These are phyloP conservation scores for Dysidea cf. avara DNA, from an alignment of 37 sponge, comb jelly and placozoan species.

Conservation along the genomic window DNA sequence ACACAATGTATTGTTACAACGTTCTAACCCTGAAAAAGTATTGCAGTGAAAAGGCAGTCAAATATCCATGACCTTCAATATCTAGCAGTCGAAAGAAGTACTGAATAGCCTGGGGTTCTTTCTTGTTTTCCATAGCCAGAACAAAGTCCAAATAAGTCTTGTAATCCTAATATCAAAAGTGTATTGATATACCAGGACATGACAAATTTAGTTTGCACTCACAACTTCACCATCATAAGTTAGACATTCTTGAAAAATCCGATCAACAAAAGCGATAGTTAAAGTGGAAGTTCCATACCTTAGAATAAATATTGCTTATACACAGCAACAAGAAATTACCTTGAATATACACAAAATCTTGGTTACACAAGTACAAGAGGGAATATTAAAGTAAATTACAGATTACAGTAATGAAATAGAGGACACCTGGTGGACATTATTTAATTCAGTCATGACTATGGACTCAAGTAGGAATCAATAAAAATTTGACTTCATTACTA, in stretches of 20 bases:
- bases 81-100: constrained; percentile 93
- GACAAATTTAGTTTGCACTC: constrained; percentile 1
- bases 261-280: constrained; percentile 82
- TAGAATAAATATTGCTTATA: background rate
- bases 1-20: background rate
- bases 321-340: too few relatives aligned
- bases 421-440: too few relatives aligned
- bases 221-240: constrained; percentile 99
- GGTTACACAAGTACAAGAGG: too few relatives aligned
- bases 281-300: constrained; percentile 90
- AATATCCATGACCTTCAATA: constrained; percentile 71
- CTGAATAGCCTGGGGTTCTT: constrained; percentile 91
- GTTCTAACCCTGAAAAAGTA: constrained; percentile 84
- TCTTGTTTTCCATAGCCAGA: constrained; percentile 93
- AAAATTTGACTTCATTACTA: too few relatives aligned
- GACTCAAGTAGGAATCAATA: too few relatives aligned
- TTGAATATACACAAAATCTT: too few relatives aligned
- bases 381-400: too few relatives aligned
- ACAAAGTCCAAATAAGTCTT: constrained; percentile 98
- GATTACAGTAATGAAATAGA: too few relatives aligned
- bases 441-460: too few relatives aligned
- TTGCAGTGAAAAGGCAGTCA: constrained; percentile 84
- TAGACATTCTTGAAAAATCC: constrained; percentile 97
- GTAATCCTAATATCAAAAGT: constrained; percentile 67
- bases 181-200: background rate